These are phyloP conservation scores for Molorchus minor DNA, from an alignment of 2,888 invertebrate species.

Conservation along the genomic window DNA sequence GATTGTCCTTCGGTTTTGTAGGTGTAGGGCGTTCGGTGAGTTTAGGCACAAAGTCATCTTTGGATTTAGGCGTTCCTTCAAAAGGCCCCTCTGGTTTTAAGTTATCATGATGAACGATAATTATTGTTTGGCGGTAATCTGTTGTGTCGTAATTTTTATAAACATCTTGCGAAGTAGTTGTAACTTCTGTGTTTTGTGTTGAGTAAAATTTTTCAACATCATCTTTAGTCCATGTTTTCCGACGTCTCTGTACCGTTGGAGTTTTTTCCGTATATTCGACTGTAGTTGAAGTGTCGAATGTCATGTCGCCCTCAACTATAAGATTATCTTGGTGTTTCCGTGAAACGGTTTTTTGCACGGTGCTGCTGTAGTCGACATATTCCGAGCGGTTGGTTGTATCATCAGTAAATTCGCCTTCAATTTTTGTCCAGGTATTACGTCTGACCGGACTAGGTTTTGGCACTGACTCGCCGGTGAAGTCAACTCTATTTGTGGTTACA, in stretches of 20 bases:
- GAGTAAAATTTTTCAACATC: constrained; percentile 76
- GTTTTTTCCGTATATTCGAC: constrained; percentile 71
- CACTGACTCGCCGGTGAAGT: constrained; percentile 74
- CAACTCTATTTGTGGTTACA: constrained; percentile 74
- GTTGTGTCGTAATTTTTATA: constrained; percentile 70
- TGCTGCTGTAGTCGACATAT: constrained; percentile 71
- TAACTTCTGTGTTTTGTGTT: constrained; percentile 66
- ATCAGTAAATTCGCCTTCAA: constrained; percentile 77
- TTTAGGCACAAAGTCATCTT: constrained; percentile 61
- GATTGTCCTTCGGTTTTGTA: constrained; percentile 62
- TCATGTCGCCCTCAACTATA: constrained; percentile 73
- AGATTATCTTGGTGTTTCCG: constrained; percentile 73
- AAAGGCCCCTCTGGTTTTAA: constrained; percentile 65
- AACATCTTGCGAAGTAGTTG: constrained; percentile 75
- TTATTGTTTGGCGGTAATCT: constrained; percentile 63
- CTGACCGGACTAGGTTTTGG: constrained; percentile 74
- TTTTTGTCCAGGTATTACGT: constrained; percentile 80
- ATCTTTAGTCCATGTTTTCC: constrained; percentile 78
- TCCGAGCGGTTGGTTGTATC: constrained; percentile 76
- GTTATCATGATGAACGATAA: constrained; percentile 64
- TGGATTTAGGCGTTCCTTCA: constrained; percentile 62
- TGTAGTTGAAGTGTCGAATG: constrained; percentile 72
- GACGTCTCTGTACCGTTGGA: constrained; percentile 67
- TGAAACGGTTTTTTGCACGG: constrained; percentile 68
- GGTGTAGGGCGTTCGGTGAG: constrained; percentile 58